Conservation (phyloP, 1,140 invertebrate species). For the Eupristina koningsbergeri region DNA sequence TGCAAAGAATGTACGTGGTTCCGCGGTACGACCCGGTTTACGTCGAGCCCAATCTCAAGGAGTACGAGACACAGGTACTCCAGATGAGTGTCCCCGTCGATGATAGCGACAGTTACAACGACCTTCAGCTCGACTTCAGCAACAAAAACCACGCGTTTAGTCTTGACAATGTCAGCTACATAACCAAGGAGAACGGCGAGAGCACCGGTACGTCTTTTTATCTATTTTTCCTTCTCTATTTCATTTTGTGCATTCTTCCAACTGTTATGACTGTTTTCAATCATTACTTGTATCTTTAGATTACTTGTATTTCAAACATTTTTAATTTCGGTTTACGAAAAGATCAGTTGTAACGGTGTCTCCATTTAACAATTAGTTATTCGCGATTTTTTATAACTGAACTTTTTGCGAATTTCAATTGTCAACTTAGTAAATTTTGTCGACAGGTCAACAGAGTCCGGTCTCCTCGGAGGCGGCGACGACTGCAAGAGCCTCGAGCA, state of each 20-base stretch:
- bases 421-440: too few species aligned
- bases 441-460: slow-evolving; percentile 82
- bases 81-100: slow-evolving; percentile 91
- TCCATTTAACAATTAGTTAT: too few species aligned
- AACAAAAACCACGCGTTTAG: slow-evolving; percentile 90
- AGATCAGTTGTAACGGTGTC: too few species aligned
- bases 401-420: too few species aligned
- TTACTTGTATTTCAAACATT: too few species aligned
- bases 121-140: slow-evolving; percentile 89
- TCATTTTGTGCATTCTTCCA: background rate
- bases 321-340: too few species aligned
- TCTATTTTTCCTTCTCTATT: background rate
- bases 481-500: slow-evolving; percentile 84
- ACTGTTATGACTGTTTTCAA: too few species aligned
- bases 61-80: slow-evolving; percentile 90
- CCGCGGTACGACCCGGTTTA: slow-evolving; percentile 87
- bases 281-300: too few species aligned
- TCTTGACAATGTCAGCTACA: slow-evolving; percentile 88
- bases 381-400: too few species aligned
- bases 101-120: slow-evolving; percentile 83
- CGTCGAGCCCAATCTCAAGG: slow-evolving; percentile 84
- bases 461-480: slow-evolving; percentile 86
- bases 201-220: slow-evolving; percentile 64
- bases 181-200: slow-evolving; percentile 84
- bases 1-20: slow-evolving; percentile 81